Percentiles rank a stretch among this genome's conserved stretches.
Evolutionary conservation across 2,113 vertebrate genomes (phyloP).

Genomic region (Salminus brasiliensis): DNA sequence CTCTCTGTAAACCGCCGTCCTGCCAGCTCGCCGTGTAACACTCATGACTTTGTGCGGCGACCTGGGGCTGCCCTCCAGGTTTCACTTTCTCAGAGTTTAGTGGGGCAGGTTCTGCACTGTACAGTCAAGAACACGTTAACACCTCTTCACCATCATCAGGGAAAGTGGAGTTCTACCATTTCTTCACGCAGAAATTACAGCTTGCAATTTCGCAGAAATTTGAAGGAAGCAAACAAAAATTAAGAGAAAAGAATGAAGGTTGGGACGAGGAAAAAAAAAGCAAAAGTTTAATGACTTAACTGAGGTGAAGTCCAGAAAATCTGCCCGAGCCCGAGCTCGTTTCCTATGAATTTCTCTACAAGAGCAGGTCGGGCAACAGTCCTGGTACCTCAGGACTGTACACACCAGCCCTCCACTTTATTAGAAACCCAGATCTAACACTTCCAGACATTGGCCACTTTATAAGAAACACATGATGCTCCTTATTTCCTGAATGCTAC

Average conservation of each 20-base stretch:
- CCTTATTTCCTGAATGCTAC: no score
- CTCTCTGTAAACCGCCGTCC: accelerated
- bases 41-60: neutral
- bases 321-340: neutral
- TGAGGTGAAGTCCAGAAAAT: neutral
- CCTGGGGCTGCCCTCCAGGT: neutral
- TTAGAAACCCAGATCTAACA: neutral
- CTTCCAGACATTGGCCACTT: neutral
- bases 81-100: neutral
- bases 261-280: neutral
- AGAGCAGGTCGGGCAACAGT: neutral
- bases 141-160: neutral
- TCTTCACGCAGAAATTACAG: neutral
- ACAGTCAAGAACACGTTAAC: neutral
- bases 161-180: neutral
- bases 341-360: neutral
- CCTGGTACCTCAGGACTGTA: neutral
- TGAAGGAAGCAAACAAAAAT: neutral
- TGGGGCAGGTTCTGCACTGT: neutral
- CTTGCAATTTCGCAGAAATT: neutral
- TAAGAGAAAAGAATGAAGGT: neutral
- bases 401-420: no score
- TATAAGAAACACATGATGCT: neutral
- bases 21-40: neutral
- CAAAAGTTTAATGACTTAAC: neutral